A percentile compares a stretch with the other conserved stretches of the same genome.
Evolutionary conservation across 2,888 invertebrate genomes (phyloP).

Genomic region (Cecidostiba fungosa): DNA sequence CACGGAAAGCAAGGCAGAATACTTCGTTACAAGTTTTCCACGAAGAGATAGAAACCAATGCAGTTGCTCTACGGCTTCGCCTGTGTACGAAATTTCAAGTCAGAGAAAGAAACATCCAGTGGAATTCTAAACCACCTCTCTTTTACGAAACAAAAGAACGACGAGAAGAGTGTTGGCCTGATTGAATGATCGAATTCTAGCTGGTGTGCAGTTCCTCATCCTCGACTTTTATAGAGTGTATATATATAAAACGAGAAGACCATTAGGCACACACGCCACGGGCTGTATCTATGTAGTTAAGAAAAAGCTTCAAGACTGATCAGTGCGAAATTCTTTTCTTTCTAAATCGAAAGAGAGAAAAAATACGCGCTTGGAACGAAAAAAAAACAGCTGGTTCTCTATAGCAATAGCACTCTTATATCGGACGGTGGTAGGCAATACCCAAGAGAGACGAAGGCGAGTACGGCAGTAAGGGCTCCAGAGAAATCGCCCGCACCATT

Average conservation of each 20-base stretch:
- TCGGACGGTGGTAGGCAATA: neutral
- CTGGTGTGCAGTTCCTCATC: neutral
- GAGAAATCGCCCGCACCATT: constrained; percentile 23
- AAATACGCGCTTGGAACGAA: neutral
- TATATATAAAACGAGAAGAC: neutral
- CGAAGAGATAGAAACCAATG: constrained; percentile 41
- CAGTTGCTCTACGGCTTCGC: constrained; percentile 7
- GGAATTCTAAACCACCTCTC: neutral
- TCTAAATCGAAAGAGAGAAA: neutral
- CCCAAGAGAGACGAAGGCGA: neutral
- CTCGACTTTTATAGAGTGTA: neutral
- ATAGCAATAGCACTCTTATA: neutral
- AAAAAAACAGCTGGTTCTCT: neutral
- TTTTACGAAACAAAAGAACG: neutral
- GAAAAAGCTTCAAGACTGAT: neutral
- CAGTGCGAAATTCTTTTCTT: neutral
- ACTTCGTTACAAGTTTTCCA: constrained; percentile 61
- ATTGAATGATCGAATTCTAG: constrained; percentile 42
- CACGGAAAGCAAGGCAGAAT: constrained; percentile 58
- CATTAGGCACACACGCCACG: neutral
- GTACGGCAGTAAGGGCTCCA: constrained; percentile 2
- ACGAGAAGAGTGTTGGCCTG: neutral
- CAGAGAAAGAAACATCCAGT: neutral
- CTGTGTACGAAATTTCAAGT: constrained; percentile 19
- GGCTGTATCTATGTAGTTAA: neutral